Evolutionary conservation across 2,888 invertebrate genomes (phyloP).

Genomic region (Metopia argyrocephala): DNA sequence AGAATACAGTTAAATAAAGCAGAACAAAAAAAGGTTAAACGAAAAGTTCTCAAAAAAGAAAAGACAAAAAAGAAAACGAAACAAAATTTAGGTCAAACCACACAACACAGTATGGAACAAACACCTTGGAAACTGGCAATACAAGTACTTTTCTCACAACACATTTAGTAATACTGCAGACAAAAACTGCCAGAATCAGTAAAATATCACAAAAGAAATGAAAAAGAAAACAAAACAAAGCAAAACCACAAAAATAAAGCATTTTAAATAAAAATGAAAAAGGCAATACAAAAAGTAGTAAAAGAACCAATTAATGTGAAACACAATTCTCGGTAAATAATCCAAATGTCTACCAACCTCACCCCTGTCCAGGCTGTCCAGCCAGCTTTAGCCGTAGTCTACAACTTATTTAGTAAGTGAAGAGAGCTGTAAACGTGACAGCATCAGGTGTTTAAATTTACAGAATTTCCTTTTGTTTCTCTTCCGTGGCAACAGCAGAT

Average conservation of each 20-base stretch:
- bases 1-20: background rate
- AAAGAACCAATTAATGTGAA: constrained; percentile 48
- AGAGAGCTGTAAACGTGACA: constrained; percentile 60
- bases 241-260: background rate
- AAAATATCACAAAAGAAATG: constrained; percentile 14
- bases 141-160: too few relatives aligned
- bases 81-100: constrained; percentile 53
- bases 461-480: background rate
- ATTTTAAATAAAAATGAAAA: constrained; percentile 16
- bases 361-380: background rate
- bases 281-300: background rate
- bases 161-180: too few relatives aligned
- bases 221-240: constrained; percentile 18
- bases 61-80: background rate
- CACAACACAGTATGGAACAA: constrained; percentile 26
- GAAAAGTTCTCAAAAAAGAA: background rate
- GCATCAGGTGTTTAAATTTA: constrained; percentile 58
- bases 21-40: background rate
- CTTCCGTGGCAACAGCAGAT: background rate
- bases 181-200: background rate
- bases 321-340: constrained; percentile 37
- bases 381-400: constrained; percentile 42
- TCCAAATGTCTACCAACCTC: background rate
- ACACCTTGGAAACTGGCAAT: background rate
- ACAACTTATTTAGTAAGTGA: constrained; percentile 57